Base-by-base conservation (phyloP, 2,797 vertebrate genomes). In the Typhlichthys subterraneus region DNA sequence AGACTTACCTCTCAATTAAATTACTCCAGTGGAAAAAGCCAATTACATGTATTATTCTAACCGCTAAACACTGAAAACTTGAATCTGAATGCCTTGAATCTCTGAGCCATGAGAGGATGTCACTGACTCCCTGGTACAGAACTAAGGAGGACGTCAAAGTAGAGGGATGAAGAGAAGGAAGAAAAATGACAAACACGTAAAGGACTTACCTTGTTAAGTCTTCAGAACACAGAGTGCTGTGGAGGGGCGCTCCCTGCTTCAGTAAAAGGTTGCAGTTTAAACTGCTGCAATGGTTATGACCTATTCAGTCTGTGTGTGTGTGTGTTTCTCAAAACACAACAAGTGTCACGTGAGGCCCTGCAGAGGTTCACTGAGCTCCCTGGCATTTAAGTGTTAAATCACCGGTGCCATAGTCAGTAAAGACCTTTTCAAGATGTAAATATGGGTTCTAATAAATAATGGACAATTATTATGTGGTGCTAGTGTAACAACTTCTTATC, bases 201-300 rank as follows among this genome's bases (percentile, higher is more conserved):
- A 54, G 38, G n/a, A 61, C 89, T 85, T 61, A 88, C 89, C 87
- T 87, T 3, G 0, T 1, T 38, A 11, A 61, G 48, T 84, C 82
- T 88, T 88, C 87, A 90, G 87, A 84, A 61, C 77, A 42, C 94
- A 94, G 93, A 91, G 89, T 98, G 95, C 97, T 99, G 96, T 96
- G 96, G 94, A 96, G 93, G 94, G 95, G 96, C 97, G 94, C 97
- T 95, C 97, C 97, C 97, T 96, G 91, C 95, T 94, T 83, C 71
- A 77, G 93, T 57, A 65, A 73, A 3, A 91, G 91, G 93, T 95
- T 95, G 92, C 87, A 95, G 93, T 94, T 94, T 79, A 90, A 91
- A 88, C 83, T 82, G 84, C 91, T 89, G 91, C 88, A 91, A 93
- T 93, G 89, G 93, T 97, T 98, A 88, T 76, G 63, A 19, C 68